phyloP scores from a whole-genome alignment of 2,888 invertebrate species.

The Tigriopus californicus region DNA sequence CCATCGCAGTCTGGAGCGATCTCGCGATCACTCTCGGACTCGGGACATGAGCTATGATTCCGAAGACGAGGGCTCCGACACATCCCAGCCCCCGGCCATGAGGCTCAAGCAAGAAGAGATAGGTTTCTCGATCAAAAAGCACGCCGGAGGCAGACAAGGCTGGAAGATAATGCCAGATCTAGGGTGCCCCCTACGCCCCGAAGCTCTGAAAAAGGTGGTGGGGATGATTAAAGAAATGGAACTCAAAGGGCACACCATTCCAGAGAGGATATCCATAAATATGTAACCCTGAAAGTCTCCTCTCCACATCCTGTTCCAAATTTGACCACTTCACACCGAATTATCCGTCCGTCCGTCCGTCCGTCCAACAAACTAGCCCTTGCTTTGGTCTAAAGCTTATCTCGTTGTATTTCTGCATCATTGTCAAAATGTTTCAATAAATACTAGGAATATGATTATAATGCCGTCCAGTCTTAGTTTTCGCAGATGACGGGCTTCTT shows the following conservation, averaged over 20 bases:
- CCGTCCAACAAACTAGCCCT: too few relatives aligned
- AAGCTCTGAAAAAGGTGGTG: neutral
- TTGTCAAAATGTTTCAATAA: neutral
- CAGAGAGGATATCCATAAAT: neutral
- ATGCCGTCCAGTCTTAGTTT: neutral
- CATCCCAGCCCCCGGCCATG: neutral
- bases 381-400: too few relatives aligned
- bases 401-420: neutral
- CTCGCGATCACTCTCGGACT: neutral
- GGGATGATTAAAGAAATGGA: constrained; percentile 7
- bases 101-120: neutral
- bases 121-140: constrained; percentile 1
- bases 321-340: too few relatives aligned
- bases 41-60: neutral
- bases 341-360: too few relatives aligned
- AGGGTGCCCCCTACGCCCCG: neutral
- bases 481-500: constrained; percentile 19
- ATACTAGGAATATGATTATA: neutral
- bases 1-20: too few relatives aligned
- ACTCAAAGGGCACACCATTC: neutral
- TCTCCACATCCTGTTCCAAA: too few relatives aligned
- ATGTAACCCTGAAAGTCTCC: neutral
- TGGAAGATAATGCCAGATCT: constrained; percentile 12
- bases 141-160: neutral
- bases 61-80: neutral